phyloP scores from a whole-genome alignment of 2,888 invertebrate species.

The Euplagia quadripunctaria region DNA sequence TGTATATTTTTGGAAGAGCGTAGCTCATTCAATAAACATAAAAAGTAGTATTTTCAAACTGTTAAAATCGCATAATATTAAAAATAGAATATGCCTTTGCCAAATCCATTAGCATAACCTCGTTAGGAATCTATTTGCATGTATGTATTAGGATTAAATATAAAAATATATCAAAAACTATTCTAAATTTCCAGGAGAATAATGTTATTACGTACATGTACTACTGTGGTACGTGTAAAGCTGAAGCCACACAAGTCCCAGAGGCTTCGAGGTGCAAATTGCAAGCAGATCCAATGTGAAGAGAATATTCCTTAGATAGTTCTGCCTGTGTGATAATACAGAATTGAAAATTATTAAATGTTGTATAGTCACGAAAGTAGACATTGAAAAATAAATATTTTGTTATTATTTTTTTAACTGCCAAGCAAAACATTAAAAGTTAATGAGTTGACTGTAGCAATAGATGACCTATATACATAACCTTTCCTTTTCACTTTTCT shows the following conservation, averaged over 20 bases:
- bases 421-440: no score
- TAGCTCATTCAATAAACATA: no score
- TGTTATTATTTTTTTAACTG: no score
- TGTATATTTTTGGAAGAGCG: no score
- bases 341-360: background rate
- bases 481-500: no score
- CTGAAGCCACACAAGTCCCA: constrained; percentile 42
- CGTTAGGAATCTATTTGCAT: no score
- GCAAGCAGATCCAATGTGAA: constrained; percentile 31
- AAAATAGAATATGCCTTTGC: no score
- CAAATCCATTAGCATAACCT: no score
- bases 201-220: constrained; percentile 19
- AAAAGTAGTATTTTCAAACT: no score
- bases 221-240: constrained; percentile 27
- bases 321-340: constrained; percentile 2
- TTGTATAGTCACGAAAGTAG: background rate
- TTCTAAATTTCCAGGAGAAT: background rate
- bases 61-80: no score
- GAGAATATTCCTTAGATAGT: constrained; percentile 15
- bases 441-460: no score
- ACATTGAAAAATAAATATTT: background rate
- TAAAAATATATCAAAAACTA: background rate
- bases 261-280: constrained; percentile 35
- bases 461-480: no score
- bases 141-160: background rate